These are phyloP conservation scores for Pangasianodon hypophthalmus DNA, from an alignment of 2,113 vertebrate genomes.

Conservation along the genomic window DNA sequence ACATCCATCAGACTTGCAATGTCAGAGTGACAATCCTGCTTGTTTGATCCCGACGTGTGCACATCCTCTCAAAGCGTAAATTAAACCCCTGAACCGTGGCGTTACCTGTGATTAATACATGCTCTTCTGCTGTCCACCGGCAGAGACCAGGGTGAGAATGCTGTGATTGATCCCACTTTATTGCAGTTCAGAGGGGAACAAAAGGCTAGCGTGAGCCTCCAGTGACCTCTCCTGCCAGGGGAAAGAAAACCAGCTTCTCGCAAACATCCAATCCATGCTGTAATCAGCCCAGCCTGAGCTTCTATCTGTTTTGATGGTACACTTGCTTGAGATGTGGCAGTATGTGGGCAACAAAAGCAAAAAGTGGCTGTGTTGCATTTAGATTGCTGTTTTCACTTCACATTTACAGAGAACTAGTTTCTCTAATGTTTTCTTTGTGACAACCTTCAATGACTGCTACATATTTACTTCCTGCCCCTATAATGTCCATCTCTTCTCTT, in stretches of 20 bases:
- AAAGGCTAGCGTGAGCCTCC: constrained; percentile 39
- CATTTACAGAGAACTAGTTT: not conserved
- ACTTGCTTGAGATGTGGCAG: constrained; percentile 30
- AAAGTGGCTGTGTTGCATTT: constrained; percentile 8
- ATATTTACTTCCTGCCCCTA: not conserved
- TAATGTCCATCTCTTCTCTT: not conserved
- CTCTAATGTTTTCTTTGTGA: constrained; percentile 25
- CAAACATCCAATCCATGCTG: constrained; percentile 11
- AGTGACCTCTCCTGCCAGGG: constrained; percentile 42
- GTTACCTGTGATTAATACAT: constrained; percentile 70
- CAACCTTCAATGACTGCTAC: constrained; percentile 13
- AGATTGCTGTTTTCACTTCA: constrained; percentile 16
- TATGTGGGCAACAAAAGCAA: constrained; percentile 41
- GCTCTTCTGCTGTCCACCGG: constrained; percentile 36
- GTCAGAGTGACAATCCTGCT: constrained; percentile 66
- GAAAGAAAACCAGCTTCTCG: constrained; percentile 36
- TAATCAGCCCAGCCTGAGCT: constrained; percentile 29
- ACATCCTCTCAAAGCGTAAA: constrained; percentile 63
- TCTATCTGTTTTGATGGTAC: constrained; percentile 30
- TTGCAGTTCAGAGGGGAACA: constrained; percentile 43
- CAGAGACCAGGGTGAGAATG: constrained; percentile 10
- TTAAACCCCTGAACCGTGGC: constrained; percentile 68
- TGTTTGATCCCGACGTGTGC: constrained; percentile 53
- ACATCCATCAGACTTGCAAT: constrained; percentile 64
- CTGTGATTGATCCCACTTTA: constrained; percentile 47